Base-by-base conservation (phyloP, 2,797 vertebrate species). In the Gorsachius magnificus region DNA sequence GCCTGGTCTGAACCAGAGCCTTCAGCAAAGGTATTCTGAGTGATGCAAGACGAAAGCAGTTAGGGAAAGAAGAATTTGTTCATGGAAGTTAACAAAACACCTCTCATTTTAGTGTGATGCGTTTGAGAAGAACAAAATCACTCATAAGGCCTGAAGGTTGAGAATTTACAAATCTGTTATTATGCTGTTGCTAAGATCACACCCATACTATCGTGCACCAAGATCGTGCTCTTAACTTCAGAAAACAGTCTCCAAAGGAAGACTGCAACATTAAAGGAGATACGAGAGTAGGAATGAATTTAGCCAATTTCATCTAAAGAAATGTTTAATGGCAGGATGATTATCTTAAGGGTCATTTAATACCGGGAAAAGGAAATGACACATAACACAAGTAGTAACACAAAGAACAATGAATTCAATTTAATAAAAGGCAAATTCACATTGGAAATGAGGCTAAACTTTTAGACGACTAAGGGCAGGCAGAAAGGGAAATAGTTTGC, bases 381-480 rank as follows among this genome's bases (percentile, higher is more conserved):
- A 97, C 60, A 12, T 86, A 89, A 83, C 85, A 41, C 53, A 78
- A 95, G 85, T 76, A 76, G 70, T 70, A 96, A 79, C 93, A 86
- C 69, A 92, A 58, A 93, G 82, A 96, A 86, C 84, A 95, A 69
- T 82, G 83, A 72, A 83, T 94, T 89, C 92, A 85, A 72, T 93
- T 95, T 96, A 95, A 83, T 85, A 96, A 96, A 96, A 95, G 87
- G 76, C 92, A 96, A 78, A 92, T 91, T 94, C 93, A 90, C 75
- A 86, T 24, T 94, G 78, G 91, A 93, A 95, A 96, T 83, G 89
- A 93, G 69, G 88, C 88, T 90, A 93, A 93, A 90, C 79, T 90
- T 95, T 83, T 56, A 56, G 90, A 92, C 77, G 65, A 84, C 74
- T 84, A 31, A 83, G 43, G 65, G 78, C 84, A 78, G 80, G 46